Percentiles rank a stretch among this genome's conserved stretches.
Conservation (phyloP, 2,113 vertebrate genomes). For the Hydropotes inermis region DNA sequence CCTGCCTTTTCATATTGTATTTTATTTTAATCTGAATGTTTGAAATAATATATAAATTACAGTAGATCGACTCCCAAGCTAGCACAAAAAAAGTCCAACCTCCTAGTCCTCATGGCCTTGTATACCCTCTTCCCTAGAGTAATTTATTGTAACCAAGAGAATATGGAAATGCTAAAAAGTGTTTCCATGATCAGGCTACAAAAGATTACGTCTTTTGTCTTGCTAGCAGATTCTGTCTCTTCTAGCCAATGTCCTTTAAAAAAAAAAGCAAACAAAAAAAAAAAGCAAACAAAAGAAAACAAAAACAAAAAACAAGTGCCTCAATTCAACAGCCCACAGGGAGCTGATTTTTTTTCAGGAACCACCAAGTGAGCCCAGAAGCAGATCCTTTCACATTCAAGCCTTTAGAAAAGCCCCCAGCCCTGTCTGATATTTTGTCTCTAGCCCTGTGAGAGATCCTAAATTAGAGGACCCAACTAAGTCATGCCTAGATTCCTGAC, state of each 20-base stretch:
- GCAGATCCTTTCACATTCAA: neutral
- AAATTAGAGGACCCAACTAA: neutral
- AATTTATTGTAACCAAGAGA: neutral
- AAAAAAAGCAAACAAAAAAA: neutral
- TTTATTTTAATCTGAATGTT: neutral
- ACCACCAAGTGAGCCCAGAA: neutral
- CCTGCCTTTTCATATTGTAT: neutral
- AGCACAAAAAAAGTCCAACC: neutral
- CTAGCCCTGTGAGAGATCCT: neutral
- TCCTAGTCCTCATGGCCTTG: neutral
- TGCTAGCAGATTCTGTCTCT: neutral
- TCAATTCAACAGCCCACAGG: neutral
- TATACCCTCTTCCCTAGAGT: neutral
- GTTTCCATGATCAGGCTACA: neutral
- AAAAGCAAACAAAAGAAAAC: fast-evolving
- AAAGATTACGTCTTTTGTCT: neutral
- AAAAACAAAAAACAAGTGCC: neutral
- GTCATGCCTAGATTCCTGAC: neutral
- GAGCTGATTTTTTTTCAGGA: neutral
- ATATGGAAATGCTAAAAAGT: neutral
- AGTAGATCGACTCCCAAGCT: neutral
- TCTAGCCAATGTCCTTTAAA: fast-evolving
- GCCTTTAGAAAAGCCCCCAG: neutral
- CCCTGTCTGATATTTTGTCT: neutral
- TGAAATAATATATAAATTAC: neutral